Conservation (phyloP, 2,888 invertebrate genomes). For the Sussaba pulchella region DNA sequence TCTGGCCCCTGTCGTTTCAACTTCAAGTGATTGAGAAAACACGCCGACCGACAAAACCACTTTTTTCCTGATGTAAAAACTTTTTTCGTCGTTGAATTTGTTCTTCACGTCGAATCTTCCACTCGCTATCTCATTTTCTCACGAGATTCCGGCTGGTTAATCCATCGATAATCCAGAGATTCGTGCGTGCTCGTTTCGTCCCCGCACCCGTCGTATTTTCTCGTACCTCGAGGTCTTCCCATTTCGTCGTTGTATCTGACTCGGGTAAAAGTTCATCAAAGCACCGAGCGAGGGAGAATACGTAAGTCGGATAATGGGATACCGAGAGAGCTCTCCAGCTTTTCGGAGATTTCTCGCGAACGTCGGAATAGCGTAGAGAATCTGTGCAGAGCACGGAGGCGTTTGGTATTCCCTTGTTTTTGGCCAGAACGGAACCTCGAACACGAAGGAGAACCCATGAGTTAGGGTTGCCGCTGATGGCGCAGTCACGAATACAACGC, state of each 20-base stretch:
- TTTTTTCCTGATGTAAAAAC: conserved; percentile 58
- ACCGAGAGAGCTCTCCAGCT: conserved; percentile 45
- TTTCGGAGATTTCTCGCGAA: conserved; percentile 57
- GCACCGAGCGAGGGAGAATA: conserved; percentile 28
- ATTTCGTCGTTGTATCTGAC: conserved; percentile 44
- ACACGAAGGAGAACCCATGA: conserved; percentile 43
- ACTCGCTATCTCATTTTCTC: conserved; percentile 38
- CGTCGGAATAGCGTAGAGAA: conserved; percentile 47
- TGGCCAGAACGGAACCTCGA: conserved; percentile 52
- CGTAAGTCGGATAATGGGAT: conserved; percentile 62
- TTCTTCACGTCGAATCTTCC: conserved; percentile 40
- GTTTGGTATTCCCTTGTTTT: conserved; percentile 50
- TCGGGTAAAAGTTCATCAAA: conserved; percentile 42
- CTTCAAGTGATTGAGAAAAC: conserved; percentile 15
- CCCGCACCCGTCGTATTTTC: conserved; percentile 24
- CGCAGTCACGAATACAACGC: conserved; percentile 24
- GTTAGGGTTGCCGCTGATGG: conserved; percentile 49
- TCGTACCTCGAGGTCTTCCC: not conserved
- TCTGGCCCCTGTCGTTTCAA: conserved; percentile 11
- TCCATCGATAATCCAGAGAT: conserved; percentile 67
- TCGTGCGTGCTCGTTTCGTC: conserved; percentile 16
- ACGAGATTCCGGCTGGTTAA: conserved; percentile 56
- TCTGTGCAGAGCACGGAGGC: conserved; percentile 17
- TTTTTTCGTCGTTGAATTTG: conserved; percentile 29
- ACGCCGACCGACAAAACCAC: conserved; percentile 21